Evolutionary conservation across 2,113 vertebrate species (phyloP).

Genomic region (Octodon degus): DNA sequence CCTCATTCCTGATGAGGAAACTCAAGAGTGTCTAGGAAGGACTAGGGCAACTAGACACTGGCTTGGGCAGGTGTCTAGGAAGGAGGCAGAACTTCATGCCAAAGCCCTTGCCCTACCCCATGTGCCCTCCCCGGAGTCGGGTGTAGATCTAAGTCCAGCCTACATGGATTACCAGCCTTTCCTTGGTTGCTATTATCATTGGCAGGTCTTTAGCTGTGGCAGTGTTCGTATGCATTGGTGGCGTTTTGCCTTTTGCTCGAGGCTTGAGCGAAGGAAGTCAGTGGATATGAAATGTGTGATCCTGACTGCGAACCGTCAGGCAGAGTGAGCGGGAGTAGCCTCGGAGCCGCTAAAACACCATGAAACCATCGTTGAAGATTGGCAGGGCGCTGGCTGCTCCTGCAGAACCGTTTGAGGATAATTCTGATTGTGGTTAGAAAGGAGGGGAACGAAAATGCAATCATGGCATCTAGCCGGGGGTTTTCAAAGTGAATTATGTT

Average conservation of each 20-base stretch:
- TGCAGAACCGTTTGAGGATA: not conserved
- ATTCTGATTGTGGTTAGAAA: not conserved
- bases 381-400: not conserved
- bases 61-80: too few species aligned
- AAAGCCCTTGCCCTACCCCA: not conserved
- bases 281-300: not conserved
- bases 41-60: too few species aligned
- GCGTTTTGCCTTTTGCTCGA: not conserved
- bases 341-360: not conserved
- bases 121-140: fast-evolving
- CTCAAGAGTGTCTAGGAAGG: not conserved
- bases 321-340: not conserved
- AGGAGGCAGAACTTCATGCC: not conserved
- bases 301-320: not conserved
- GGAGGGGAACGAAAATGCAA: not conserved
- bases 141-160: not conserved
- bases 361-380: not conserved
- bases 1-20: not conserved
- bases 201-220: not conserved
- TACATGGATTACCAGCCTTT: not conserved
- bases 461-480: not conserved
- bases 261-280: not conserved
- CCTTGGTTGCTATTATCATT: not conserved
- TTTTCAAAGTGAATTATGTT: not conserved
- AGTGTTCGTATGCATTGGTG: not conserved